Base-by-base conservation (phyloP, 2,888 invertebrate genomes). In the Andrena bucephala region DNA sequence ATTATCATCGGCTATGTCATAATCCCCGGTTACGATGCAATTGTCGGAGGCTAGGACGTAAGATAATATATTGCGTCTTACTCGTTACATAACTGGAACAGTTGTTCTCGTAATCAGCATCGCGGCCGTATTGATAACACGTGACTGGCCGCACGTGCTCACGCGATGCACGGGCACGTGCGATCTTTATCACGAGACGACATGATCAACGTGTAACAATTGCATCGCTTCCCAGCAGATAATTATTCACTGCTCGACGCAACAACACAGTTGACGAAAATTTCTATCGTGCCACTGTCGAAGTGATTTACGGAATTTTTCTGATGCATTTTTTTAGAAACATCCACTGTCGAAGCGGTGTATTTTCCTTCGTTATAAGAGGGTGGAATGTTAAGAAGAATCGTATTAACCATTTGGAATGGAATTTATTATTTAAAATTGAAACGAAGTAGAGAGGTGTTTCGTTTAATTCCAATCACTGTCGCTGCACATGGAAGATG, bases 151-250 rank as follows among this genome's bases (percentile, higher is more conserved):
- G 67, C 83, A 81, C 81, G 86, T 89, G 89, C 54, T 70, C 42
- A 33, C 59, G 36, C 69, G 63, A 68, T 69, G 70, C 62, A 33
- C 70, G 73, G 62, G 52, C 82, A 89, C 85, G 89, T 89, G 87
- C 67, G 70, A 83, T 76, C 74, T 77, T 79, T 79, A 71, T 83
- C 84, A 86, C 85, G 81, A 77, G 69, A 76, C 81, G 65, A 84
- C 60, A 29, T 63, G 67, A 70, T 83, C 59, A 54, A 69, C 76
- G 29, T 68, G 54, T 48, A 73, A 72, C 63, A 48, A 57, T 65
- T 31, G 27, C 63, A 4, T 31, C 65, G 66, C n/a, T 63, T 2
- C 16, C 20, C 13, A 54, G 31, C 57, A 31, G 62, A 20, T 48
- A 16, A 50, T 31, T 54, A 24, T 42, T 48, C 57, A 8, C 33